Conservation (phyloP, 1,140 invertebrate genomes). For the Manduca sexta region DNA sequence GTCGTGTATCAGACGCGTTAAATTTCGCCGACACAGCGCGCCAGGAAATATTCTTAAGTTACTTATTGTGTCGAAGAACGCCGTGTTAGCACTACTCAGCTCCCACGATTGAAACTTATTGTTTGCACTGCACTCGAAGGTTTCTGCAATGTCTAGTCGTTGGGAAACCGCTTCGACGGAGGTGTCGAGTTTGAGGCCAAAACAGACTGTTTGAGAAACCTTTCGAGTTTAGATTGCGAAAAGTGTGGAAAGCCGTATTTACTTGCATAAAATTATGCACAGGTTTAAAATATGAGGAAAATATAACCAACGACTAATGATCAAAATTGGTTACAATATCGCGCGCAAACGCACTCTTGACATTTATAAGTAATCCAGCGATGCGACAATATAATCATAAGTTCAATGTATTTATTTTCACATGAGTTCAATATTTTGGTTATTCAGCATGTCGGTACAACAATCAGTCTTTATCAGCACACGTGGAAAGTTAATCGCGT, state of each 20-base stretch:
- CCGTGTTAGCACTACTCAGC: constrained; percentile 31
- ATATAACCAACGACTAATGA: no score
- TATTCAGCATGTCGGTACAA: constrained; percentile 1
- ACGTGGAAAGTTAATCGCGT: constrained; percentile 1
- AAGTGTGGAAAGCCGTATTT: constrained; percentile 57
- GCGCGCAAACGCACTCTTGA: no score
- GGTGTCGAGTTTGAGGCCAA: constrained; percentile 44
- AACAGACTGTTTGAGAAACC: constrained; percentile 63
- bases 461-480: constrained; percentile 2
- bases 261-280: constrained; percentile 28
- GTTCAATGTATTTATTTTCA: constrained; percentile 14
- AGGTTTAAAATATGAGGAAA: constrained; percentile 14
- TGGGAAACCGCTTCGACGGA: constrained; percentile 48
- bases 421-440: constrained; percentile 21
- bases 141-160: constrained; percentile 61
- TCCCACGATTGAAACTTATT: constrained; percentile 60
- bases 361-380: no score
- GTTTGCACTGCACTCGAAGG: constrained; percentile 60
- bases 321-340: no score
- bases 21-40: constrained; percentile 49
- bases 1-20: constrained; percentile 28
- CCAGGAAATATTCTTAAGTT: constrained; percentile 51
- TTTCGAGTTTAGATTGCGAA: constrained; percentile 60
- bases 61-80: constrained; percentile 43
- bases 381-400: not conserved